phyloP scores from a whole-genome alignment of 2,888 invertebrate species.

The Mesorhabditis sp. region DNA sequence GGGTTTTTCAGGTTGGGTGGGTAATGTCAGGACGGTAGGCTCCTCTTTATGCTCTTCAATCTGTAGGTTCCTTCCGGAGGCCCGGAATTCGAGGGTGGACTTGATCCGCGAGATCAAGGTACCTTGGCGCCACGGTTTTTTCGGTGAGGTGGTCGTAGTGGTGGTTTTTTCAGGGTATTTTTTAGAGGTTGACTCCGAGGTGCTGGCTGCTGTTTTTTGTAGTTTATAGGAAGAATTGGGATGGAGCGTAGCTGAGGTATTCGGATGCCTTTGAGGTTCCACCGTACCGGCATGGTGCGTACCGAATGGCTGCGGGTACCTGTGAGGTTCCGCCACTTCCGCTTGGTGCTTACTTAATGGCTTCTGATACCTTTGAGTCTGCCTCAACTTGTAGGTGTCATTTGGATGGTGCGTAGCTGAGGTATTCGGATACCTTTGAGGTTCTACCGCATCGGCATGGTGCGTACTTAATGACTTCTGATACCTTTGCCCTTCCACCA shows the following conservation, averaged over 20 bases:
- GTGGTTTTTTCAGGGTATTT: neutral
- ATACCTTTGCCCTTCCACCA: too few species aligned
- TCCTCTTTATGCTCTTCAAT: neutral
- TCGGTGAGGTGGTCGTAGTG: neutral
- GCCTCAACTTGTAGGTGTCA: too few species aligned
- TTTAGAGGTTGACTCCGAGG: neutral
- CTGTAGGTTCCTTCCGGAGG: neutral
- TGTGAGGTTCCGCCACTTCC: neutral
- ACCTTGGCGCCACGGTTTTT: neutral
- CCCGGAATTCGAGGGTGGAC: neutral
- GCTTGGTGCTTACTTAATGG: too few species aligned
- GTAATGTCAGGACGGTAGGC: too few species aligned
- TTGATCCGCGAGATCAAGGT: constrained; percentile 3
- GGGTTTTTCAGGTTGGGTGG: neutral
- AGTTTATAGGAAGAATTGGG: neutral
- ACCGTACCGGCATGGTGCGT: neutral
- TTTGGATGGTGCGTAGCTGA: too few species aligned
- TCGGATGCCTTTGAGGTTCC: neutral
- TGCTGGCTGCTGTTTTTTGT: constrained; percentile 1
- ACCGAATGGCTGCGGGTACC: neutral
- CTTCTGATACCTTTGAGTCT: too few species aligned
- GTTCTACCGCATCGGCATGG: too few species aligned
- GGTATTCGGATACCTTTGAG: too few species aligned
- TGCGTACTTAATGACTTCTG: too few species aligned
- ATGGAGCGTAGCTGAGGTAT: neutral